Percentiles rank a stretch among this genome's conserved stretches.
Evolutionary conservation across 2,113 vertebrate genomes (phyloP).

Genomic region (Melanotaenia duboulayi): DNA sequence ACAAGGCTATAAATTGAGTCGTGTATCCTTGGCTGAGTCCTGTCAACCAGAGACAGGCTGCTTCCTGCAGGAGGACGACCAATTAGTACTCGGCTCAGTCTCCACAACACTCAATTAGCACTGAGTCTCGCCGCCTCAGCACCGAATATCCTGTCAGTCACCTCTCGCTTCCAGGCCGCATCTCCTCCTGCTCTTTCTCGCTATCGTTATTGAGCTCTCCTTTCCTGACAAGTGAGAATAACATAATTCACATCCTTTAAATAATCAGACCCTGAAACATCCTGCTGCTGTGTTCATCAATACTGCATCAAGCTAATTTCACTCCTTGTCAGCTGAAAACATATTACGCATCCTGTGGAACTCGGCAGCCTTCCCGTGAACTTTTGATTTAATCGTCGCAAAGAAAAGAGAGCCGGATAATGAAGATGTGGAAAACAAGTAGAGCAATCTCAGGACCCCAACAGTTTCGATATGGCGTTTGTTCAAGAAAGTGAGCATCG

Average conservation of each 20-base stretch:
- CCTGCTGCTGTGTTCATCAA: slow-evolving; percentile 70
- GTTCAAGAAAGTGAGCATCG: slow-evolving; percentile 38
- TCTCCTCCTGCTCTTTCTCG: slow-evolving; percentile 62
- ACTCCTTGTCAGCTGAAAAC: slow-evolving; percentile 56
- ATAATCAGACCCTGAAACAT: slow-evolving; percentile 63
- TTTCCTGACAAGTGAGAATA: slow-evolving; percentile 46
- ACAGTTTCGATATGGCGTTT: slow-evolving; percentile 33
- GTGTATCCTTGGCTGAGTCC: slow-evolving; percentile 56
- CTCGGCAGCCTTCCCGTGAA: slow-evolving; percentile 62
- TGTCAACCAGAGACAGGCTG: slow-evolving; percentile 60
- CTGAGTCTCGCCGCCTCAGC: slow-evolving; percentile 63
- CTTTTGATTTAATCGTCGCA: slow-evolving; percentile 27
- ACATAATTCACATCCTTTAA: slow-evolving; percentile 61
- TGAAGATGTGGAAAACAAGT: slow-evolving; percentile 42
- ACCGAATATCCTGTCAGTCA: slow-evolving; percentile 82
- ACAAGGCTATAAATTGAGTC: slow-evolving; percentile 62
- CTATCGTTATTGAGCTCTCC: slow-evolving; percentile 22
- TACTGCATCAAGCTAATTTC: slow-evolving; percentile 67
- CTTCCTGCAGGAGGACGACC: slow-evolving; percentile 64
- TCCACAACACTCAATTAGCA: slow-evolving; percentile 73
- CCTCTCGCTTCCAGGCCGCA: slow-evolving; percentile 70
- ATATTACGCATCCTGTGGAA: slow-evolving; percentile 52
- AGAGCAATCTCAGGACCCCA: slow-evolving; percentile 27
- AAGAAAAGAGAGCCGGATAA: slow-evolving; percentile 64
- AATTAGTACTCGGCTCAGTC: slow-evolving; percentile 67